Conservation (phyloP, 2,888 invertebrate species). For the Heliconius ismenius region DNA sequence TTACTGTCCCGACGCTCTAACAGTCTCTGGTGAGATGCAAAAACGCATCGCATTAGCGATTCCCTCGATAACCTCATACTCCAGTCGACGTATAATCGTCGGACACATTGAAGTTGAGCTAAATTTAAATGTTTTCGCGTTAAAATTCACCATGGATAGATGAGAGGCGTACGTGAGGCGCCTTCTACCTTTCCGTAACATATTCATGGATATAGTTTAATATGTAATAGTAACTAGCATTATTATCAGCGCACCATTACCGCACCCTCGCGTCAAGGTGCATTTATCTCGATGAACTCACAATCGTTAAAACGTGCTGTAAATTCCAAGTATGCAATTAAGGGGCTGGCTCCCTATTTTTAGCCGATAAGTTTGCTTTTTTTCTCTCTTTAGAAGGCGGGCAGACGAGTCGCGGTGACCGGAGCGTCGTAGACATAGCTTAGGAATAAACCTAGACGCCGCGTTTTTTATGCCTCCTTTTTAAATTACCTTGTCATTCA, state of each 20-base stretch:
- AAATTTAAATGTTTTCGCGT: slow-evolving; percentile 46
- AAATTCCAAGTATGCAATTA: slow-evolving; percentile 76
- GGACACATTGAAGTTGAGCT: slow-evolving; percentile 36
- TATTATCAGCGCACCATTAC: slow-evolving; percentile 52
- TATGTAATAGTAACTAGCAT: slow-evolving; percentile 56
- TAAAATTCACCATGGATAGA: slow-evolving; percentile 46
- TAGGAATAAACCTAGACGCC: slow-evolving; percentile 36
- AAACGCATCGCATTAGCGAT: slow-evolving; percentile 33
- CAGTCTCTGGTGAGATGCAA: slow-evolving; percentile 39
- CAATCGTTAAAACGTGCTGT: slow-evolving; percentile 72
- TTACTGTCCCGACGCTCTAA: slow-evolving; percentile 43
- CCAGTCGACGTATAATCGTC: slow-evolving; percentile 27
- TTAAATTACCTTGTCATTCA: slow-evolving; percentile 21
- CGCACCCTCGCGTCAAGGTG: slow-evolving; percentile 55
- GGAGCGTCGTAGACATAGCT: slow-evolving; percentile 47
- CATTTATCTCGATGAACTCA: slow-evolving; percentile 53
- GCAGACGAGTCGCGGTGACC: slow-evolving; percentile 57
- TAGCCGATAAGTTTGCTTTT: slow-evolving; percentile 64
- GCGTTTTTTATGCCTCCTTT: slow-evolving; percentile 27
- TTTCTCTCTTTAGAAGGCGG: slow-evolving; percentile 52
- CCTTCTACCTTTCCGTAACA: slow-evolving; percentile 32
- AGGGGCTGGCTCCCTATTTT: slow-evolving; percentile 71
- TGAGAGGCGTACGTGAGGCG: slow-evolving; percentile 44
- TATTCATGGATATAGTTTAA: slow-evolving; percentile 48
- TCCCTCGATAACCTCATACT: slow-evolving; percentile 22